A percentile compares a stretch with the other conserved stretches of the same genome.
Evolutionary conservation across 1,140 invertebrate species (phyloP).

Genomic region (Parasteatoda tepidariorum): DNA sequence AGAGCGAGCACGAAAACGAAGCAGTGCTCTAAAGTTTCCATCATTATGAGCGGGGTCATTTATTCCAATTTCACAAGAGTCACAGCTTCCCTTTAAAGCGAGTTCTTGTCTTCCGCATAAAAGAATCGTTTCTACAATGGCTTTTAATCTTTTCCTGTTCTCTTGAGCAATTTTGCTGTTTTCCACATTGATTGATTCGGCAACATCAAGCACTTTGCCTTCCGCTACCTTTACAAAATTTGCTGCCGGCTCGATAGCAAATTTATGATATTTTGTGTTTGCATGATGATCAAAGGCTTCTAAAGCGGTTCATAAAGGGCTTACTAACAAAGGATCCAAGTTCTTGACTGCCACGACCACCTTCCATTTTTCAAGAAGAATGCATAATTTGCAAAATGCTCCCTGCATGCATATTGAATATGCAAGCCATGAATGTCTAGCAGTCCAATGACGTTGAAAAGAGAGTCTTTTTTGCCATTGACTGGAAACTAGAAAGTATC

Average conservation of each 20-base stretch:
- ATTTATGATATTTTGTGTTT: not conserved
- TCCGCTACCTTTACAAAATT: not conserved
- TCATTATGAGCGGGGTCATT: slow-evolving; percentile 3
- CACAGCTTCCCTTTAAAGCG: not conserved
- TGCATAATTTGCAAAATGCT: not conserved
- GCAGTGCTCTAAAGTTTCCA: slow-evolving; percentile 17
- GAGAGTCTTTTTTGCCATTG: too few relatives aligned
- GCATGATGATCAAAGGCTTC: not conserved
- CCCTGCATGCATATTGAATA: not conserved
- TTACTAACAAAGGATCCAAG: not conserved
- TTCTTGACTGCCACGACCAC: not conserved
- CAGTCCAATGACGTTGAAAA: too few relatives aligned
- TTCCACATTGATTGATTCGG: not conserved
- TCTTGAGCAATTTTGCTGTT: not conserved
- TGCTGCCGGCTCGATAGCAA: not conserved
- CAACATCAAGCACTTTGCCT: not conserved
- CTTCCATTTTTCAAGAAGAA: not conserved
- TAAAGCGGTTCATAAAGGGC: not conserved
- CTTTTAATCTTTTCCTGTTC: not conserved
- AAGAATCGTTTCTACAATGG: not conserved
- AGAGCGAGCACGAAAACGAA: not conserved
- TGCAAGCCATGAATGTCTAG: too few relatives aligned
- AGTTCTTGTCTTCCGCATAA: slow-evolving; percentile 18
- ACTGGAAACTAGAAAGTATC: too few relatives aligned
- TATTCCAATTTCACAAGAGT: not conserved